Evolutionary conservation across 1,140 invertebrate species (phyloP), one percentile per base, ranked within the genome.

Genomic region (Chironomus striatipennis): DNA sequence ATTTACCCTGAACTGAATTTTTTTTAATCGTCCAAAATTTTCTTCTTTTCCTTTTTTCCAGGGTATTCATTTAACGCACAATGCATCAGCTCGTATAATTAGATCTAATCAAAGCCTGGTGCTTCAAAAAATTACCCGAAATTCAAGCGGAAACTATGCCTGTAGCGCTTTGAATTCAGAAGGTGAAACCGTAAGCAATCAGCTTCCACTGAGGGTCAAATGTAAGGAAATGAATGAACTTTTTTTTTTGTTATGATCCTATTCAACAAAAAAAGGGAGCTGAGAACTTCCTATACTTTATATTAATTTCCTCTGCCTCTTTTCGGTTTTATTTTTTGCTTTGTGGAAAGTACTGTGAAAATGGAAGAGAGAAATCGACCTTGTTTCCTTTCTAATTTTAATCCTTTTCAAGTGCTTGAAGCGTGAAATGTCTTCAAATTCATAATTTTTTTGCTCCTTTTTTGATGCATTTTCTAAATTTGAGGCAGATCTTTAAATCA

Each of bases 31-130:
- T 21, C 20, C n/a, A 12, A 67, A 18, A 7, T 20, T 70, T 70
- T 21, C 9, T 70, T 70, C 20, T 18, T 70, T 70, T 75, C 76
- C 75, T 76, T 78, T 76, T 74, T 84, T 83, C 2, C 84, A 92
- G 91, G 90, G 89, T 72, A 85, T 88, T 72, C 84, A 90, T 75
- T 83, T 96, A 73, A 89, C 89, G 76, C 91, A 93, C 82, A 94
- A 93, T 80, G 87, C 90, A 64, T 89, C 89, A 9, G 89, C 90
- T 1, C 88, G 92, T 18, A 90, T 95, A 74, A 90, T 94, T 76
- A 88, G 93, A 77, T 93, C 91, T 77, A 93, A 92, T 79, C 89
- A 92, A 80, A 93, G 91, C 77, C 83, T 95, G 73, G 93, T 94
- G 42, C 86, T 95, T 75, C 93, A 94, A 83, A 91, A 90, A 82